These are phyloP conservation scores for Eclectus roratus DNA, from an alignment of 2,113 vertebrate genomes.

Conservation along the genomic window DNA sequence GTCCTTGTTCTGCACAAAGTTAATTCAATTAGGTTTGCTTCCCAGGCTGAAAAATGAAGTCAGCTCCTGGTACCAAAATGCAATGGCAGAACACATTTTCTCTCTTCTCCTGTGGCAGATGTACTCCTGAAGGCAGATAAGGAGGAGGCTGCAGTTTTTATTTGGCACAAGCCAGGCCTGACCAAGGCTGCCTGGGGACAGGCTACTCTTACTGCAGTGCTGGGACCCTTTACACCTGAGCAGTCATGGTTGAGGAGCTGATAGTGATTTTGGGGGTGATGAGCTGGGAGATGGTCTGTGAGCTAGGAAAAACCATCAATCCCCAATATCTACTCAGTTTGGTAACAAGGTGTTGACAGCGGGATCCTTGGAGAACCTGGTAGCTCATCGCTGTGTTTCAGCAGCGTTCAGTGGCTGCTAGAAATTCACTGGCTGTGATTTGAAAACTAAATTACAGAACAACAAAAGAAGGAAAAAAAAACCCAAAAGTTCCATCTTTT, in stretches of 20 bases:
- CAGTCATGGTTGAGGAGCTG: not conserved
- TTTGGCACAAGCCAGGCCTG: not conserved
- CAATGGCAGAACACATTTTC: fast-evolving
- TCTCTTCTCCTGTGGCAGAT: not conserved
- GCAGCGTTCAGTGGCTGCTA: not conserved
- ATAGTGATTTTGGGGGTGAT: not conserved
- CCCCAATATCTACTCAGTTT: not conserved
- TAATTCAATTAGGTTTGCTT: not conserved
- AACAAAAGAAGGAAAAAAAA: not conserved
- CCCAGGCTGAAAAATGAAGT: not conserved
- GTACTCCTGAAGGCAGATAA: not conserved
- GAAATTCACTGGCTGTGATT: not conserved
- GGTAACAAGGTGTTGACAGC: not conserved
- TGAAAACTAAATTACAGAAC: not conserved
- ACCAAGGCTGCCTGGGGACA: not conserved
- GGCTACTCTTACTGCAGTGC: not conserved
- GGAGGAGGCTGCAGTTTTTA: not conserved
- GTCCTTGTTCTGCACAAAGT: not conserved
- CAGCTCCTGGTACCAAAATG: not conserved
- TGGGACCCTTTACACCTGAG: not conserved
- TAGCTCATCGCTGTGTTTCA: not conserved
- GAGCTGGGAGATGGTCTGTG: not conserved
- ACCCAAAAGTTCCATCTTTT: not conserved
- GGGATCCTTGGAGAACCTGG: not conserved
- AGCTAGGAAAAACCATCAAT: not conserved